phyloP scores from a whole-genome alignment of 2,113 vertebrate species.

The Microcebus lehilahytsara region DNA sequence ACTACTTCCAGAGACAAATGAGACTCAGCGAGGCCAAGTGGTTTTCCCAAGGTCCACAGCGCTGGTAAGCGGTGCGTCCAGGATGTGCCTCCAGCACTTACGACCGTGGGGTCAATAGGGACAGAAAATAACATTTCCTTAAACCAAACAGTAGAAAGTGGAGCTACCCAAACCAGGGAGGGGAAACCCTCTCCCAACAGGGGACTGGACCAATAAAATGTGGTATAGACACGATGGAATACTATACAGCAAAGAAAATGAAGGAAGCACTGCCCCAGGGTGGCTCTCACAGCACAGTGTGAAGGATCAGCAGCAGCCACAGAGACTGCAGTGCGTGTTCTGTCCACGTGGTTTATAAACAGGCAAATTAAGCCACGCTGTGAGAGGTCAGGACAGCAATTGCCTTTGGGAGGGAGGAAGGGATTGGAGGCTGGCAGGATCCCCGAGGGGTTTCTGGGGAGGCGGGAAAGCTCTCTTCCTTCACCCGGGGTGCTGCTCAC shows the following conservation, averaged over 20 bases:
- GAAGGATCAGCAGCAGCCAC: background rate
- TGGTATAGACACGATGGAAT: too few relatives aligned
- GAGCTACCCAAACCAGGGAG: background rate
- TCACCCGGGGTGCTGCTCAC: background rate
- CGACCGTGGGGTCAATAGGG: background rate
- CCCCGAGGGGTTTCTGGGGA: background rate
- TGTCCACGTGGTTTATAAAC: background rate
- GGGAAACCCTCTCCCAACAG: background rate
- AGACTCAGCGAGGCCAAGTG: background rate
- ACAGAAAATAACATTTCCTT: background rate
- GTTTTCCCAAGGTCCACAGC: background rate
- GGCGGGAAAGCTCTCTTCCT: background rate
- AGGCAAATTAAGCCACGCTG: background rate
- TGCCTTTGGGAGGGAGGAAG: too few relatives aligned
- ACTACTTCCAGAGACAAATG: background rate
- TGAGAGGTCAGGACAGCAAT: background rate
- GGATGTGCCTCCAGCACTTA: background rate
- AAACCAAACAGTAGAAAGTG: background rate
- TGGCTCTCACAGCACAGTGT: background rate
- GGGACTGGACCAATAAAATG: background rate
- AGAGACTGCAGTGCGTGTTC: background rate
- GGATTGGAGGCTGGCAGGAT: background rate
- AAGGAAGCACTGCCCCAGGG: accelerated
- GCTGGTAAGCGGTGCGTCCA: background rate
- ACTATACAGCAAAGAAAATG: background rate